A percentile compares a stretch with the other conserved stretches of the same genome.
Conservation (phyloP, 1,140 invertebrate species). For the Brachionus paranguensis region DNA sequence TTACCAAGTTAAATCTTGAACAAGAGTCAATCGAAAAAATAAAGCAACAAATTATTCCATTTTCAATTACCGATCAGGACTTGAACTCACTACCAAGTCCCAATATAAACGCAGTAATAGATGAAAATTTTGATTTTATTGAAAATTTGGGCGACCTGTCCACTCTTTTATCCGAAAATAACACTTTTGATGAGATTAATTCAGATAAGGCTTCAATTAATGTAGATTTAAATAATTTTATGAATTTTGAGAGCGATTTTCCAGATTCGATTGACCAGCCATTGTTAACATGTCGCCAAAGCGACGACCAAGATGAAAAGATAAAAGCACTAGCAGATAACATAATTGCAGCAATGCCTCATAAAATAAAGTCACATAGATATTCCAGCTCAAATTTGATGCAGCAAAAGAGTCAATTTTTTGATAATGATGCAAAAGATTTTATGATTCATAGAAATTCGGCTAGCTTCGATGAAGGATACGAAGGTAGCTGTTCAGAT, state of each 20-base stretch:
- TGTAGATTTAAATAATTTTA: conserved; percentile 3
- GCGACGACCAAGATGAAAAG: conserved; percentile 69
- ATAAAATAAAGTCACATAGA: conserved; percentile 75
- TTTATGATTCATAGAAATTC: not conserved
- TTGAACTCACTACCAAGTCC: conserved; percentile 3
- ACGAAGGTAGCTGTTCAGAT: not conserved
- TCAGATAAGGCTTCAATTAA: not conserved
- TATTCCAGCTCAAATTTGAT: conserved; percentile 48
- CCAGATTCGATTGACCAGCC: not conserved
- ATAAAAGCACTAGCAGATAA: conserved; percentile 87
- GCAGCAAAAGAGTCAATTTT: conserved; percentile 44
- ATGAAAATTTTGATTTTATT: conserved; percentile 4
- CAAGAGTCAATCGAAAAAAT: not conserved
- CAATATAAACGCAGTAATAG: not conserved
- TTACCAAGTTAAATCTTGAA: not conserved
- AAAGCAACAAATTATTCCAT: not conserved
- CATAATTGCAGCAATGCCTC: conserved; percentile 93
- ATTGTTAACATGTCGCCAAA: conserved; percentile 41
- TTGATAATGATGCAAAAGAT: not conserved
- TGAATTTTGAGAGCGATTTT: not conserved
- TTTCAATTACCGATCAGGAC: not conserved
- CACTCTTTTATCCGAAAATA: not conserved
- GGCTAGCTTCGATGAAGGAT: not conserved
- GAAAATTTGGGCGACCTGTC: not conserved
- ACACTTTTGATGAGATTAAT: not conserved